phyloP scores from a whole-genome alignment of 2,113 vertebrate species.

The Emberiza fucata region DNA sequence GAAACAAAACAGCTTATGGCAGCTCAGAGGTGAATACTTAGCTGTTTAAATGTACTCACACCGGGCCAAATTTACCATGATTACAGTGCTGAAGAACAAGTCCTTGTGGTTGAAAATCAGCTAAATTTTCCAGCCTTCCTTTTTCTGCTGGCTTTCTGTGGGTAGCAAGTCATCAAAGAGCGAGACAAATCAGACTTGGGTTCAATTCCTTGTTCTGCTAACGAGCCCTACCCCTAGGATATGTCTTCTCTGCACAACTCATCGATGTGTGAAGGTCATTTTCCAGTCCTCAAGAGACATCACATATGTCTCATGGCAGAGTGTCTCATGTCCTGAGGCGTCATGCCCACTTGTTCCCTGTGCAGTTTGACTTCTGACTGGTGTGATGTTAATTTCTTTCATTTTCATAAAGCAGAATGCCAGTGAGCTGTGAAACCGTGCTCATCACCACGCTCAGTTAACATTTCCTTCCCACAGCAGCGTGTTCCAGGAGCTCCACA shows the following conservation, averaged over 20 bases:
- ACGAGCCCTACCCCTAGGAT: background rate
- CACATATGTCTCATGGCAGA: background rate
- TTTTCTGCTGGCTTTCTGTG: background rate
- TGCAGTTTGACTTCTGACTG: background rate
- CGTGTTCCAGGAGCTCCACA: background rate
- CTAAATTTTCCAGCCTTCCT: background rate
- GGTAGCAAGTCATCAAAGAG: background rate
- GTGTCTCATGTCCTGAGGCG: background rate
- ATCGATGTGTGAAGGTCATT: background rate
- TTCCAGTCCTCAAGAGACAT: background rate
- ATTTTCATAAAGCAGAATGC: background rate
- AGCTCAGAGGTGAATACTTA: background rate
- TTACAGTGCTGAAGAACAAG: background rate
- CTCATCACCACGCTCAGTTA: background rate
- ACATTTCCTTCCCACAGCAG: background rate
- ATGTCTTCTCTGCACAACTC: background rate
- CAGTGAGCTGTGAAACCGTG: background rate
- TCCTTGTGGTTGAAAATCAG: background rate
- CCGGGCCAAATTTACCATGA: background rate
- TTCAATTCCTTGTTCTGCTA: background rate
- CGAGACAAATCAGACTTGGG: background rate
- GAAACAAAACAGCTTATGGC: background rate
- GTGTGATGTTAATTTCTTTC: background rate
- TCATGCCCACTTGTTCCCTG: background rate
- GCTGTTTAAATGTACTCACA: background rate